A percentile compares a stretch with the other conserved stretches of the same genome.
Evolutionary conservation across 1,140 invertebrate species (phyloP).

Genomic region (Arion vulgaris): DNA sequence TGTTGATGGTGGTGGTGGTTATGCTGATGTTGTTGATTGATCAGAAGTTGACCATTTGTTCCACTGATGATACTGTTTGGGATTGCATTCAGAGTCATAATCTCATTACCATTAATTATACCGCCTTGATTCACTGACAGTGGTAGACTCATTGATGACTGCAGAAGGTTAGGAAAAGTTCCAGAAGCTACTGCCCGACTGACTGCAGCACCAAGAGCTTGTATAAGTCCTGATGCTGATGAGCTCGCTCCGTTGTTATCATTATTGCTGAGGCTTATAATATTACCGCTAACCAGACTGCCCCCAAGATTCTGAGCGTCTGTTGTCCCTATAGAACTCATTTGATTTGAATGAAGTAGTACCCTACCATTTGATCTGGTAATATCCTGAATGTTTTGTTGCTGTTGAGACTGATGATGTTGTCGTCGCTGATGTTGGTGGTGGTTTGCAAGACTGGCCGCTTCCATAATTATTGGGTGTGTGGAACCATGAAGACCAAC

Average conservation of each 20-base stretch:
- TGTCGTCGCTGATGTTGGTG: slow-evolving; percentile 4
- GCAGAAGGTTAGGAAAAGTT: neutral
- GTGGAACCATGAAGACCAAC: neutral
- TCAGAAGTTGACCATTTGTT: neutral
- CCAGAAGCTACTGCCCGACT: slow-evolving; percentile 15
- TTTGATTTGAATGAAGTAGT: slow-evolving; percentile 24
- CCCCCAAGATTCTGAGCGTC: neutral
- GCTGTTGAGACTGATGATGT: neutral
- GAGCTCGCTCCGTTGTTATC: neutral
- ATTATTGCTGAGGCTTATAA: neutral
- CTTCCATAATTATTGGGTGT: slow-evolving; percentile 1
- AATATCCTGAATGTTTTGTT: neutral
- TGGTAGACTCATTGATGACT: slow-evolving; percentile 15
- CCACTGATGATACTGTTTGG: neutral
- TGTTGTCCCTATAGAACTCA: neutral
- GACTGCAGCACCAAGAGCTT: slow-evolving; percentile 25
- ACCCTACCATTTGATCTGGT: neutral
- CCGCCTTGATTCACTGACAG: slow-evolving; percentile 9
- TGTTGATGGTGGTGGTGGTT: neutral
- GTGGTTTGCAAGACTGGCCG: neutral
- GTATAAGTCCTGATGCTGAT: slow-evolving; percentile 16
- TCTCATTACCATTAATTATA: slow-evolving; percentile 15
- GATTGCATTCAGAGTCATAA: slow-evolving; percentile 6
- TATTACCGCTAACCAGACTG: neutral
- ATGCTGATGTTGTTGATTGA: slow-evolving; percentile 21